A percentile compares a stretch with the other conserved stretches of the same genome.
Evolutionary conservation across 2,797 vertebrate genomes (phyloP).

Genomic region (Periophthalmus magnuspinnatus): DNA sequence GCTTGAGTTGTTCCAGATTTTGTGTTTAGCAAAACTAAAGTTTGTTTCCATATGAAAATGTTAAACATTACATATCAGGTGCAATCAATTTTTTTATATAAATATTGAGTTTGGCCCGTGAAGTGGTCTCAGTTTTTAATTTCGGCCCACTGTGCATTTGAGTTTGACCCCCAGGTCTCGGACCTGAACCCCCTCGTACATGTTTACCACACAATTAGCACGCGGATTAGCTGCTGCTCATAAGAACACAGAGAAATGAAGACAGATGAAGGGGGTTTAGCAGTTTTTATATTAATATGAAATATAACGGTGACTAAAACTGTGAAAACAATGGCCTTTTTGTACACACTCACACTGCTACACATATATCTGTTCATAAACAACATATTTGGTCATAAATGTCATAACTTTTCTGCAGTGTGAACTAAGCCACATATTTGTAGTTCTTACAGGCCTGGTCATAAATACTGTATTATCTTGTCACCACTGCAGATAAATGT

Average conservation of each 20-base stretch:
- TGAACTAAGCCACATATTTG: not conserved
- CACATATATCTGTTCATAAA: slow-evolving; percentile 12
- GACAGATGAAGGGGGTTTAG: not conserved
- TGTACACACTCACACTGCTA: not conserved
- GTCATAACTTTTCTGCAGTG: not conserved
- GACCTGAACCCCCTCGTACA: not conserved
- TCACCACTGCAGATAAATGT: slow-evolving; percentile 12
- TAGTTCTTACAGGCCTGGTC: not conserved
- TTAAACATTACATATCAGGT: too few relatives aligned
- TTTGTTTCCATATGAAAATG: too few relatives aligned
- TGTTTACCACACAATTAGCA: not conserved
- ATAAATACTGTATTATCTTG: slow-evolving; percentile 23
- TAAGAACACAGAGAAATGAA: not conserved
- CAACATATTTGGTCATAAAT: not conserved
- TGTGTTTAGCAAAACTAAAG: too few relatives aligned
- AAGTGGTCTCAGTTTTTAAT: too few relatives aligned
- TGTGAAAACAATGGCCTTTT: not conserved
- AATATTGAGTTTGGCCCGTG: too few relatives aligned
- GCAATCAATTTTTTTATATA: too few relatives aligned
- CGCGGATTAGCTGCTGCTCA: too few relatives aligned
- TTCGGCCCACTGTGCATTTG: too few relatives aligned
- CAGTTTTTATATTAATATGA: not conserved
- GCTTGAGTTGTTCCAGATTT: too few relatives aligned
- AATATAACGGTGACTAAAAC: too few relatives aligned
- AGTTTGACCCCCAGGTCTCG: too few relatives aligned